Percentiles rank a stretch among this genome's conserved stretches.
Conservation (phyloP, 2,888 invertebrate species). For the Pheosia tremula region DNA sequence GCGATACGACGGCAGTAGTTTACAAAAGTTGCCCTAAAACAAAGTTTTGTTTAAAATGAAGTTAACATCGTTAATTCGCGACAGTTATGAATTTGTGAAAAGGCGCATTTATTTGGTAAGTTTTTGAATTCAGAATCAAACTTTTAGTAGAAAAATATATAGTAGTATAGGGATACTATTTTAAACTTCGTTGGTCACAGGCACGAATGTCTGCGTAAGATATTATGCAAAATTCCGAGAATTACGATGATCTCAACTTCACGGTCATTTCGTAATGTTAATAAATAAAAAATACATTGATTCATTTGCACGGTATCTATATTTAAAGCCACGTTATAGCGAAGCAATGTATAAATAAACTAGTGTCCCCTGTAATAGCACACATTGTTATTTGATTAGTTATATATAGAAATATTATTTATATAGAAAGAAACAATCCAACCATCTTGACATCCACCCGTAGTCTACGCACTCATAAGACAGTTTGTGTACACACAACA, state of each 20-base stretch:
- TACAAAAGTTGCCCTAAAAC: not conserved
- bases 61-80: slow-evolving; percentile 48
- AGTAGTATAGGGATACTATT: too few relatives aligned
- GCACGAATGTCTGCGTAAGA: not conserved
- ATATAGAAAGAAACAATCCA: too few relatives aligned
- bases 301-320: slow-evolving; percentile 12
- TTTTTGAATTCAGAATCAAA: not conserved
- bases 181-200: not conserved
- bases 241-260: slow-evolving; percentile 60
- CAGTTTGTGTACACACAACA: too few relatives aligned
- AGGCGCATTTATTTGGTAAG: slow-evolving; percentile 70
- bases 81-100: slow-evolving; percentile 54
- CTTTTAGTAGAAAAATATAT: too few relatives aligned
- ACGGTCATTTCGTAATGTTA: slow-evolving; percentile 17
- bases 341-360: slow-evolving; percentile 19
- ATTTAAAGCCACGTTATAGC: not conserved
- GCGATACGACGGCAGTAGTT: not conserved
- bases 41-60: slow-evolving; percentile 41
- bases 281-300: slow-evolving; percentile 18
- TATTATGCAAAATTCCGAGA: slow-evolving; percentile 51
- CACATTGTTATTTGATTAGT: not conserved
- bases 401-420: too few relatives aligned
- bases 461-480: too few relatives aligned
- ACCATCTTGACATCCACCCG: too few relatives aligned
- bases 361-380: not conserved